Evolutionary conservation across 2,797 vertebrate genomes (phyloP).

Genomic region (Microtus agrestis): DNA sequence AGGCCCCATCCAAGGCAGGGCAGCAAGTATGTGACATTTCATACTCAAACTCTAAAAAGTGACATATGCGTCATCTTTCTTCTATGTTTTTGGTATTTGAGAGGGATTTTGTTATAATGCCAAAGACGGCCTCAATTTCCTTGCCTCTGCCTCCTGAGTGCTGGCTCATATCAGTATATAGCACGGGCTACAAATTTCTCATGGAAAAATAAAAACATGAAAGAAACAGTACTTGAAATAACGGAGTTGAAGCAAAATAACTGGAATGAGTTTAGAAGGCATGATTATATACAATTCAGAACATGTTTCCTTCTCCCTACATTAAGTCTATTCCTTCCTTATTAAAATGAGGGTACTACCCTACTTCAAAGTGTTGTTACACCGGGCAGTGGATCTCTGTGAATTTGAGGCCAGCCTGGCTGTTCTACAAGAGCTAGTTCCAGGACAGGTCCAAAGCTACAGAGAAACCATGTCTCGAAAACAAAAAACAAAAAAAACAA

Average conservation of each 20-base stretch:
- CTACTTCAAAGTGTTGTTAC: neutral
- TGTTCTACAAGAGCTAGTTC: too few species aligned
- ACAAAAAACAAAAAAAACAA: too few species aligned
- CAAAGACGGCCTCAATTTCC: neutral
- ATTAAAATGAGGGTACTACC: neutral
- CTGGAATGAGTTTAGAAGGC: neutral
- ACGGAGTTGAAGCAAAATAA: conserved; percentile 31
- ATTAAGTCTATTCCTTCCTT: neutral
- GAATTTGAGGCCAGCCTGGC: too few species aligned
- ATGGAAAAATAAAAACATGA: neutral
- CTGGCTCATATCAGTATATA: neutral
- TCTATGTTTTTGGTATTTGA: neutral
- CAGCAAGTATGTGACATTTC: neutral
- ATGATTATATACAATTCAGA: neutral
- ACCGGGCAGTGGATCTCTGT: too few species aligned
- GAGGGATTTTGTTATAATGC: neutral
- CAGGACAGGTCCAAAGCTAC: too few species aligned
- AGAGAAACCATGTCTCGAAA: too few species aligned
- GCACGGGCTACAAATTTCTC: neutral
- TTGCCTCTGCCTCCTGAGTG: neutral
- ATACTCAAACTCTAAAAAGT: neutral
- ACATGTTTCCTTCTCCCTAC: neutral
- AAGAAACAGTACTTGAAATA: conserved; percentile 3
- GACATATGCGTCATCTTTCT: neutral
- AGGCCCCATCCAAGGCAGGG: neutral